These are phyloP conservation scores for Branchellion lobata DNA, from an alignment of 2,888 invertebrate species.

Conservation along the genomic window DNA sequence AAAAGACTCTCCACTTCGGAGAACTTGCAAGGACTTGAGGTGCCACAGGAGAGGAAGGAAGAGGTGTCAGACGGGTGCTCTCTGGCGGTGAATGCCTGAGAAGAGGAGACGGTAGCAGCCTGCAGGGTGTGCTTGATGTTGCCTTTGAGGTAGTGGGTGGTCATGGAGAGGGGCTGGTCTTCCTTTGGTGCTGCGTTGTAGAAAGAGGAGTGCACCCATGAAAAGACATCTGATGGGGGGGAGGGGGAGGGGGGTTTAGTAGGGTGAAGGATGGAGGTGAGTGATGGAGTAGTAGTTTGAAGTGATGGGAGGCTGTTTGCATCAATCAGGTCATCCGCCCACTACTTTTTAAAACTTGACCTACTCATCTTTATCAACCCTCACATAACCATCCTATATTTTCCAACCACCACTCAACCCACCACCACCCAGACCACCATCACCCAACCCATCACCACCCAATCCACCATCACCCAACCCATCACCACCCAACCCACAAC, in stretches of 20 bases:
- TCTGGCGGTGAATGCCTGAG: background rate
- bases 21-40: conserved; percentile 1
- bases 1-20: background rate
- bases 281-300: background rate
- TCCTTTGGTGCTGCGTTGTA: background rate
- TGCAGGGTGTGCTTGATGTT: conserved; percentile 19
- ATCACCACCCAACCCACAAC: too few species aligned
- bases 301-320: too few species aligned
- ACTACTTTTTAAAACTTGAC: too few species aligned
- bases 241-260: background rate
- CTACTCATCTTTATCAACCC: too few species aligned
- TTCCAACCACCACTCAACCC: too few species aligned
- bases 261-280: background rate
- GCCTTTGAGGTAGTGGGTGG: conserved; percentile 17
- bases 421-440: too few species aligned
- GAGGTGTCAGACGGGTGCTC: conserved; percentile 1
- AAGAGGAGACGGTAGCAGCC: background rate
- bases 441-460: too few species aligned
- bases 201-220: background rate
- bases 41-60: background rate
- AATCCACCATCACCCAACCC: too few species aligned
- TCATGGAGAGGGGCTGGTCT: background rate
- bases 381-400: too few species aligned
- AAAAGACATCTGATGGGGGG: conserved; percentile 14
- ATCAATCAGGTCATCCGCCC: too few species aligned